Evolutionary conservation across 2,888 invertebrate species (phyloP).

Genomic region (Hypercompe scribonia): DNA sequence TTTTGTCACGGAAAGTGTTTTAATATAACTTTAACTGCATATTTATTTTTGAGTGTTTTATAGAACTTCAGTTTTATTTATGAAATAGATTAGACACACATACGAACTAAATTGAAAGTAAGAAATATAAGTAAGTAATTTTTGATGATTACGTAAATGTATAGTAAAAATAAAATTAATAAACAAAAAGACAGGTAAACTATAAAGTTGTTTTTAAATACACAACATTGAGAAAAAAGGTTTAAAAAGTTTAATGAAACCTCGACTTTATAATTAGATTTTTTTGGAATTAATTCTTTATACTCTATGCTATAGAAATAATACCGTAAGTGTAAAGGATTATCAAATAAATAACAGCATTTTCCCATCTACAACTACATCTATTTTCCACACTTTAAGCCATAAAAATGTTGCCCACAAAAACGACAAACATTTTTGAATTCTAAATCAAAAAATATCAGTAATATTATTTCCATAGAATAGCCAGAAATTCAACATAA

Average conservation of each 20-base stretch:
- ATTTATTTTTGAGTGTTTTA: background rate
- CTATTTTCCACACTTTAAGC: background rate
- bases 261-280: background rate
- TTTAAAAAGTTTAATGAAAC: background rate
- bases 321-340: background rate
- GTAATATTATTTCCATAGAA: slow-evolving; percentile 9
- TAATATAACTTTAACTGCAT: slow-evolving; percentile 30
- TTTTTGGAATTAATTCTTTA: background rate
- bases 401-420: background rate
- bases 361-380: background rate
- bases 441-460: background rate
- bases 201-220: background rate
- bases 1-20: slow-evolving; percentile 34
- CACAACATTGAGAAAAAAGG: background rate
- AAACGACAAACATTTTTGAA: background rate
- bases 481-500: background rate
- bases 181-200: background rate
- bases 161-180: background rate
- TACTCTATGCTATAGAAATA: background rate
- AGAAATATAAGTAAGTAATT: background rate
- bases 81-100: background rate
- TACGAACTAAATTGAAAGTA: background rate
- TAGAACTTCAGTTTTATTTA: background rate
- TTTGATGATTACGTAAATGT: background rate
- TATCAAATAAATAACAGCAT: background rate